These are phyloP conservation scores for Ceuthmochares aereus DNA, from an alignment of 2,113 vertebrate genomes.

Conservation along the genomic window DNA sequence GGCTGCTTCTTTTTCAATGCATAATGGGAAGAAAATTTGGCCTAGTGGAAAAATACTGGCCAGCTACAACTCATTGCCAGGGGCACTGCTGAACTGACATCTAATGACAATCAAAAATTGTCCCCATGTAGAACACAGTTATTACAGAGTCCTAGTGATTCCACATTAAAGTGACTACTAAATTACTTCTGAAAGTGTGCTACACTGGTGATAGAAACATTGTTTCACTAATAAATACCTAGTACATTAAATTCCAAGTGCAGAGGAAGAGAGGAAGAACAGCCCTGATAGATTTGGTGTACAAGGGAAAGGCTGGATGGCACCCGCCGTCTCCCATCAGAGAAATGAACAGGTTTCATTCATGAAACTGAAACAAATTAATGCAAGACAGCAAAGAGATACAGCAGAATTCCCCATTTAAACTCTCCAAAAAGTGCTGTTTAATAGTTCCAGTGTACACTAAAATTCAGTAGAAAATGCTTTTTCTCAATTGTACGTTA, in stretches of 20 bases:
- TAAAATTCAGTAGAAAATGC: constrained; percentile 2
- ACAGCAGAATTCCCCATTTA: neutral
- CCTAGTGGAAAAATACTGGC: neutral
- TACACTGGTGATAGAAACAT: neutral
- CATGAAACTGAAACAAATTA: constrained; percentile 37
- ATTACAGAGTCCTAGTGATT: neutral
- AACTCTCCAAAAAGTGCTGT: constrained; percentile 5
- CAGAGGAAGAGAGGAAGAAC: neutral
- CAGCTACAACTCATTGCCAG: neutral
- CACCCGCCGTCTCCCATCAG: neutral
- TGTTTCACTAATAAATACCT: neutral
- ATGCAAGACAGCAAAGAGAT: neutral
- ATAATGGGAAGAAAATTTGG: constrained; percentile 27
- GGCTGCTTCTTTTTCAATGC: constrained; percentile 19
- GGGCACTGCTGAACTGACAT: neutral
- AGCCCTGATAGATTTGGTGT: neutral
- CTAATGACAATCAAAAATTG: neutral
- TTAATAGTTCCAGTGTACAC: constrained; percentile 37
- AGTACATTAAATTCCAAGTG: neutral
- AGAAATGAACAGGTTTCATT: constrained; percentile 28
- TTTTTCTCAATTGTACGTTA: neutral
- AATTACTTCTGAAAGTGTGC: neutral
- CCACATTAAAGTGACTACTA: neutral
- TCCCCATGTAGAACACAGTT: neutral
- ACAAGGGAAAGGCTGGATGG: neutral